These are phyloP conservation scores for Acleris laterana DNA, from an alignment of 2,888 invertebrate species.

Conservation along the genomic window DNA sequence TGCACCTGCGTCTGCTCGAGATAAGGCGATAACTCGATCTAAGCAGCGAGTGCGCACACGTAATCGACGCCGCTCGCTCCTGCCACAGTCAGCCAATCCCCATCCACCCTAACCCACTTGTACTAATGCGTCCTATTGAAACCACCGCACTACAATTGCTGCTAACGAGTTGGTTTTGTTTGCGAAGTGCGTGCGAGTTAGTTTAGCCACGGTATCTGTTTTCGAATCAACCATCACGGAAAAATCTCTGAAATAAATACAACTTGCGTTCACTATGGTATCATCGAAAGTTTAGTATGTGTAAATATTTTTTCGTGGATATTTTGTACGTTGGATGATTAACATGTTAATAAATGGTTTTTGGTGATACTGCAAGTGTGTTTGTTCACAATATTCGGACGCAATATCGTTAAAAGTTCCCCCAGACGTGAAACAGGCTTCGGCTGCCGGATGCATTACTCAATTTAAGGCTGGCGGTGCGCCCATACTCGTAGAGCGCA, in stretches of 20 bases:
- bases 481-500: neutral
- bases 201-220: slow-evolving; percentile 39
- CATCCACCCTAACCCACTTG: slow-evolving; percentile 59
- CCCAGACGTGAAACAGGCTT: neutral
- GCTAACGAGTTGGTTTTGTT: slow-evolving; percentile 60
- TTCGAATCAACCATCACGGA: slow-evolving; percentile 25
- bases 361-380: neutral
- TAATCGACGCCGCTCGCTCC: slow-evolving; percentile 57
- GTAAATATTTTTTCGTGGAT: too few relatives aligned
- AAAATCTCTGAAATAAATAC: neutral
- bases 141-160: slow-evolving; percentile 52
- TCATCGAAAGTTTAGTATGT: neutral
- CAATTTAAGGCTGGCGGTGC: slow-evolving; percentile 6
- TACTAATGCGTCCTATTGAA: slow-evolving; percentile 70
- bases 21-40: slow-evolving; percentile 71
- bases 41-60: slow-evolving; percentile 53
- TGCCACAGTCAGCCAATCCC: slow-evolving; percentile 63
- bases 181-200: slow-evolving; percentile 49
- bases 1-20: slow-evolving; percentile 59
- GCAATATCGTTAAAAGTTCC: neutral
- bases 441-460: slow-evolving; percentile 7
- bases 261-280: neutral
- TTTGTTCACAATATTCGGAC: neutral
- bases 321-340: neutral
- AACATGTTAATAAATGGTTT: neutral